Conservation (phyloP, 2,113 vertebrate species). For the Phylloscopus whistleri region DNA sequence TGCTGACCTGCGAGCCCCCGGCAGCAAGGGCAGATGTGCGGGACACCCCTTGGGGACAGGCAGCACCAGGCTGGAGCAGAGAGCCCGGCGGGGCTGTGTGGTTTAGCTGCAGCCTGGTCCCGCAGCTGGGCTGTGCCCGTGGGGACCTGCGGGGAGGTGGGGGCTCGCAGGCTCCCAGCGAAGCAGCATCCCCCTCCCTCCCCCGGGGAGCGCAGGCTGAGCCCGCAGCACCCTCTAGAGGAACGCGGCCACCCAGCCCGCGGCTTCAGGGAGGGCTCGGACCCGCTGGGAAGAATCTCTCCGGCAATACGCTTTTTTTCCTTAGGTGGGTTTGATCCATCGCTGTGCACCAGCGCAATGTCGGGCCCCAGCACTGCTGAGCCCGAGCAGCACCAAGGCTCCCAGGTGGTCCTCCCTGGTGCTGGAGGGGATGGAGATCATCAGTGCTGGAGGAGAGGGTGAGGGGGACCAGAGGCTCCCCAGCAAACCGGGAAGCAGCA, state of each 20-base stretch:
- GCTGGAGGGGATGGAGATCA: background rate
- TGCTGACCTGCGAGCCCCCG: background rate
- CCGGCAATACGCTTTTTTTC: background rate
- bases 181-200: rapidly evolving
- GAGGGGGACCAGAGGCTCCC: background rate
- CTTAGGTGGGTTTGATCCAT: rapidly evolving
- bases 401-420: background rate
- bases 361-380: background rate
- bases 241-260: background rate
- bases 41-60: background rate
- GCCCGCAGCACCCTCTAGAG: slow-evolving; percentile 73
- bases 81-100: rapidly evolving
- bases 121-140: rapidly evolving
- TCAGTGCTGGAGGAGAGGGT: background rate
- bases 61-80: background rate
- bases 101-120: background rate
- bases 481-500: rapidly evolving
- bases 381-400: background rate
- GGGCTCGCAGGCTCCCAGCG: background rate
- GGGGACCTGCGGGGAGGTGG: rapidly evolving
- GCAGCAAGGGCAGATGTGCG: background rate
- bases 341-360: background rate
- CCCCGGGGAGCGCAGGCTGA: background rate
- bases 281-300: rapidly evolving
- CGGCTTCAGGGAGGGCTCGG: background rate